These are phyloP conservation scores for Poliocrania exsul DNA, from an alignment of 2,797 vertebrate species.

Conservation along the genomic window DNA sequence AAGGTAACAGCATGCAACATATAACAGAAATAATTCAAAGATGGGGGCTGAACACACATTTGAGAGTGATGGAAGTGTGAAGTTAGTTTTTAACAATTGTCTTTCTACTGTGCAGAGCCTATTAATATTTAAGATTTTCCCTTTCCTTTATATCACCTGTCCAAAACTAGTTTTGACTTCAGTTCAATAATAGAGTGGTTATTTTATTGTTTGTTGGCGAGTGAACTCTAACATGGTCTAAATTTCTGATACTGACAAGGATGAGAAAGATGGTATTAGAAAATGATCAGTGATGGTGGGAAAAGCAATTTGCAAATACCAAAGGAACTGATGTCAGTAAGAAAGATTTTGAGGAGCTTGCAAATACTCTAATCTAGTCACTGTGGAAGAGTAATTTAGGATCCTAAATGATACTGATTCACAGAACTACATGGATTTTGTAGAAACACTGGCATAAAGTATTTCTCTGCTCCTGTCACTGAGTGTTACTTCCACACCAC, in stretches of 20 bases:
- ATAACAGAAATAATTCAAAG: not conserved
- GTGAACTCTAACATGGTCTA: not conserved
- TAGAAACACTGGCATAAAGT: not conserved
- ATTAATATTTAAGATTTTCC: not conserved
- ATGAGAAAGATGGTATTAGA: not conserved
- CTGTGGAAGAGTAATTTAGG: not conserved
- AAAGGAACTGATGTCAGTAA: not conserved
- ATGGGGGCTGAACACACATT: not conserved
- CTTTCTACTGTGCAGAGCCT: not conserved
- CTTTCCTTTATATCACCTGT: not conserved
- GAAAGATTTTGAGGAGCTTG: not conserved
- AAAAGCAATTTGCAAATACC: not conserved
- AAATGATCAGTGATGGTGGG: not conserved
- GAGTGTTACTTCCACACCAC: not conserved
- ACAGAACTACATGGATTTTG: not conserved
- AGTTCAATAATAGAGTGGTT: not conserved
- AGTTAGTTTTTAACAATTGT: not conserved
- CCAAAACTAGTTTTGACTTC: not conserved
- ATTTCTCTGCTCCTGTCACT: not conserved
- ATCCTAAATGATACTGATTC: not conserved
- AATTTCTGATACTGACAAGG: not conserved
- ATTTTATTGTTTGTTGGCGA: not conserved
- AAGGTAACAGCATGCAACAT: not conserved
- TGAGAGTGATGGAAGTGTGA: not conserved
- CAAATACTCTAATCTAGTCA: not conserved